Evolutionary conservation across 2,113 vertebrate species (phyloP).

Genomic region (Carlito syrichta): DNA sequence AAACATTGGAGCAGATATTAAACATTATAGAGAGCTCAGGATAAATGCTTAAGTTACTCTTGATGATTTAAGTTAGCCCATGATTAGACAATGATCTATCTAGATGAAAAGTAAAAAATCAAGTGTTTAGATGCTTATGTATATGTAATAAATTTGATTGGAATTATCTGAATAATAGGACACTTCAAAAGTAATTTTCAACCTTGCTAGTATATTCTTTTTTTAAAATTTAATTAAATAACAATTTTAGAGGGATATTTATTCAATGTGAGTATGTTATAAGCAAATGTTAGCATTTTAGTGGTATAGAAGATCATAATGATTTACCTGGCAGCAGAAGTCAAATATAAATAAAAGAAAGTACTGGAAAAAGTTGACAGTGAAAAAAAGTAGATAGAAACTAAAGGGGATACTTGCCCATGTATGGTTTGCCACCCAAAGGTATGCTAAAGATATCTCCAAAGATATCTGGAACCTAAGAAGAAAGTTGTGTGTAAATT

Average conservation of each 20-base stretch:
- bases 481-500: neutral
- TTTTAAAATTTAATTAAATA: neutral
- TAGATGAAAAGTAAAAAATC: neutral
- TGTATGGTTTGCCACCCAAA: neutral
- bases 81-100: neutral
- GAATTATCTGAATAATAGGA: neutral
- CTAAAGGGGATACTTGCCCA: neutral
- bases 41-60: constrained; percentile 43
- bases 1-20: constrained; percentile 67
- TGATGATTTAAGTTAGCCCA: constrained; percentile 29
- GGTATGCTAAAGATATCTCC: too few relatives aligned
- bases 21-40: neutral
- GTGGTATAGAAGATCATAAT: neutral
- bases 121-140: neutral
- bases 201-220: neutral
- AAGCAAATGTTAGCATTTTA: neutral
- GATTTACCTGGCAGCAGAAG: neutral
- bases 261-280: neutral
- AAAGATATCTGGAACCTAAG: fast-evolving
- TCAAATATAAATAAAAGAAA: neutral
- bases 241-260: neutral
- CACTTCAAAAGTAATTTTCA: neutral
- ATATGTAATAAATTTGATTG: neutral
- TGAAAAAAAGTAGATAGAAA: neutral
- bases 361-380: neutral